Conservation (phyloP, 2,888 invertebrate species). For the Tigriopus californicus region DNA sequence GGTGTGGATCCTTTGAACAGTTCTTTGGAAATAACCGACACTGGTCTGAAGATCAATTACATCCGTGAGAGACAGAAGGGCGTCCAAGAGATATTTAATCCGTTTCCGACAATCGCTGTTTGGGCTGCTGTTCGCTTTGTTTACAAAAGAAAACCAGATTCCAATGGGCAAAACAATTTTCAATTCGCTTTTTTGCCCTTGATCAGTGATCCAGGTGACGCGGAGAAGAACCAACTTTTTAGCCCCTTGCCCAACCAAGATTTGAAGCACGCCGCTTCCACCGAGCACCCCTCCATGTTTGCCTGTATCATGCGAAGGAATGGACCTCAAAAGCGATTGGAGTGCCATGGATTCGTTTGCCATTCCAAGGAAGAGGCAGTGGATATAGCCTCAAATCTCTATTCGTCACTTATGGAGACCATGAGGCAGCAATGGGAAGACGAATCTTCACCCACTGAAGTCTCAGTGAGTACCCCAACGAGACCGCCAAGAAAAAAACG, state of each 20-base stretch:
- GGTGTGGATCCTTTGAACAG: slow-evolving; percentile 36
- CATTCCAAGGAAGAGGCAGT: slow-evolving; percentile 74
- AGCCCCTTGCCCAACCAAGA: slow-evolving; percentile 27
- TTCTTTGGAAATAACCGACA: slow-evolving; percentile 39
- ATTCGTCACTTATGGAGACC: slow-evolving; percentile 54
- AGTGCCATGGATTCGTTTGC: slow-evolving; percentile 80
- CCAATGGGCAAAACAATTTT: slow-evolving; percentile 22
- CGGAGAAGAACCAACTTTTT: slow-evolving; percentile 17
- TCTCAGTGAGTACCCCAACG: too few species aligned
- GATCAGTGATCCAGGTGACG: slow-evolving; percentile 45
- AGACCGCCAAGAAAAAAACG: too few species aligned
- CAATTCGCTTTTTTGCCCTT: slow-evolving; percentile 59
- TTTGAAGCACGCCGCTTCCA: slow-evolving; percentile 30
- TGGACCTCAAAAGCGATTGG: slow-evolving; percentile 49
- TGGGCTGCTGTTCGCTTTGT: slow-evolving; percentile 81
- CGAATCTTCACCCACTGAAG: too few species aligned
- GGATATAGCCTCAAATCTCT: slow-evolving; percentile 75
- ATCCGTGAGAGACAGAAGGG: slow-evolving; percentile 18
- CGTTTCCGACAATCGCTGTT: slow-evolving; percentile 74
- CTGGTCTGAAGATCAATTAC: slow-evolving; percentile 16
- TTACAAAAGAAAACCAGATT: slow-evolving; percentile 25
- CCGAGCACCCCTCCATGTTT: slow-evolving; percentile 54
- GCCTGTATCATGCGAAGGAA: slow-evolving; percentile 59
- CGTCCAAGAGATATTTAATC: slow-evolving; percentile 37
- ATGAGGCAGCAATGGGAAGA: slow-evolving; percentile 35